Percentiles rank a stretch among this genome's conserved stretches.
Evolutionary conservation across 2,113 vertebrate genomes (phyloP).

Genomic region (Mesocricetus auratus): DNA sequence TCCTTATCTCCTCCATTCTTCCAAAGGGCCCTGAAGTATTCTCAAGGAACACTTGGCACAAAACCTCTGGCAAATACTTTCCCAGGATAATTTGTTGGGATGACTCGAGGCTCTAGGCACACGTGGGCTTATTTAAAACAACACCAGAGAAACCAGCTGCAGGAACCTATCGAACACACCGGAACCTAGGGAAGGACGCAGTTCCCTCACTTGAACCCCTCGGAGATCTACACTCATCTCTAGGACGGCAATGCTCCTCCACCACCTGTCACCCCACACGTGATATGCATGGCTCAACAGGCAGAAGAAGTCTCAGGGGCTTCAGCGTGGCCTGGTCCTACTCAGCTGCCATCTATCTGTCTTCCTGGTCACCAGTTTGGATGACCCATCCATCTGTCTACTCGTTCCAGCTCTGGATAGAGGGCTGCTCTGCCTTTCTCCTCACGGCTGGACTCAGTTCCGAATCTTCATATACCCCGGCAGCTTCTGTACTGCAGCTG

Average conservation of each 20-base stretch:
- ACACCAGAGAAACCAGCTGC: background rate
- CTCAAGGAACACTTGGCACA: background rate
- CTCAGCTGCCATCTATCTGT: background rate
- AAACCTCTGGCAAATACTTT: background rate
- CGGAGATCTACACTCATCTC: too few species aligned
- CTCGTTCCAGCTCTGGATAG: background rate
- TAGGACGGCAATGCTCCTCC: background rate
- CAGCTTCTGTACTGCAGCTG: background rate
- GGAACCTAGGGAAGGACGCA: too few species aligned
- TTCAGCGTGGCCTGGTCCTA: background rate
- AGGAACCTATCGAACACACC: background rate
- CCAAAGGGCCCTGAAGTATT: fast-evolving
- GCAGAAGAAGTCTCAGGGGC: background rate
- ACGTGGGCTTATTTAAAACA: background rate
- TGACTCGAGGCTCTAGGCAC: background rate
- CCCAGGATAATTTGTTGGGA: too few species aligned
- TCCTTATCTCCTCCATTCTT: background rate
- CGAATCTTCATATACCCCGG: background rate
- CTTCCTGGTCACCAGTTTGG: background rate
- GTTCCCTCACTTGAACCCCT: background rate
- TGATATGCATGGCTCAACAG: too few species aligned
- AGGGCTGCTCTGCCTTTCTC: too few species aligned
- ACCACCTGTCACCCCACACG: too few species aligned
- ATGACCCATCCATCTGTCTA: too few species aligned
- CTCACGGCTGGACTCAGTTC: background rate